A percentile compares a stretch with the other conserved stretches of the same genome.
phyloP scores from a whole-genome alignment of 2,888 invertebrate species.

The Venusia cambrica region DNA sequence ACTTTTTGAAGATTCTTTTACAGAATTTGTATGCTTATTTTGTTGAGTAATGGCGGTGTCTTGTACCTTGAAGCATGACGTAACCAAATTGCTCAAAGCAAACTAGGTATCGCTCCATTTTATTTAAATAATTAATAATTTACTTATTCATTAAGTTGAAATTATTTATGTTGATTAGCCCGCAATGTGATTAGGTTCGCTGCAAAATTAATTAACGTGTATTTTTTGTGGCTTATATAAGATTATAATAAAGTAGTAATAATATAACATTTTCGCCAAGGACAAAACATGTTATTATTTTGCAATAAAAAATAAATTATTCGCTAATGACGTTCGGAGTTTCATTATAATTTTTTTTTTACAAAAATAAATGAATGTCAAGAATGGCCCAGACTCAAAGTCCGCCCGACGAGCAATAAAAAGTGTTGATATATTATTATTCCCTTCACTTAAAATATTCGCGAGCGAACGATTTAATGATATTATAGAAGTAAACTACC shows the following conservation, averaged over 20 bases:
- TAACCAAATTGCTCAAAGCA: too few relatives aligned
- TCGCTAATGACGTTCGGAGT: conserved; percentile 8
- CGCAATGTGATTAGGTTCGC: conserved; percentile 7
- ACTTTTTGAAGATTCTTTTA: too few relatives aligned
- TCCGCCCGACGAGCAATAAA: conserved; percentile 32
- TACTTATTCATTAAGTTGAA: background rate
- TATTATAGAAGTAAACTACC: conserved; percentile 14
- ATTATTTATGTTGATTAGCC: conserved; percentile 8
- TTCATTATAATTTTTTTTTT: conserved; percentile 16
- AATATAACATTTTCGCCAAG: conserved; percentile 6
- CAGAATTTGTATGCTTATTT: too few relatives aligned
- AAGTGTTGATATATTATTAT: conserved; percentile 38
- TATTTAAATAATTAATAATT: background rate
- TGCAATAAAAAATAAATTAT: conserved; percentile 15
- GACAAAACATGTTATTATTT: conserved; percentile 8
- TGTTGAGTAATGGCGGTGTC: too few relatives aligned
- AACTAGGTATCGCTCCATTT: too few relatives aligned
- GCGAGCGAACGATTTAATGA: conserved; percentile 9
- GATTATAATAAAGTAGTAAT: background rate
- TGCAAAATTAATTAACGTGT: conserved; percentile 9
- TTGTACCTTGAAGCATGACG: too few relatives aligned
- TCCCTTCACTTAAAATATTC: conserved; percentile 35
- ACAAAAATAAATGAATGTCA: conserved; percentile 35
- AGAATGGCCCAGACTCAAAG: conserved; percentile 25
- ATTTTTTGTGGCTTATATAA: conserved; percentile 6